phyloP scores from a whole-genome alignment of 2,888 invertebrate species.

The Margaritifera margaritifera region DNA sequence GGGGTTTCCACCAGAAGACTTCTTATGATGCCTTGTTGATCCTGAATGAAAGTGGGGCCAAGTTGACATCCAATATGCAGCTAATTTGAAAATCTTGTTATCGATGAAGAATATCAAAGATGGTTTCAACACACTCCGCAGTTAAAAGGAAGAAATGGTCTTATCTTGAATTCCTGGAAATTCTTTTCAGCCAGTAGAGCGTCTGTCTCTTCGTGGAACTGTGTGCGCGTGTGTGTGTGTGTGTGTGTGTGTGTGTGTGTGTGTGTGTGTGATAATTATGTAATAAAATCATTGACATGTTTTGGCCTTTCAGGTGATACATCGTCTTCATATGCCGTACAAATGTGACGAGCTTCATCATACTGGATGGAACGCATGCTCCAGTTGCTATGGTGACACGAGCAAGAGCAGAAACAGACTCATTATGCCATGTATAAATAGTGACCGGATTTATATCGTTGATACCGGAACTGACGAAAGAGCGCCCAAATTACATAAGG shows the following conservation, averaged over 20 bases:
- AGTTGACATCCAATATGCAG: no score
- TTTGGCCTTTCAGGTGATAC: slow-evolving; percentile 82
- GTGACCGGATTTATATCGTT: slow-evolving; percentile 87
- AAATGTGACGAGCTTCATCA: slow-evolving; percentile 94
- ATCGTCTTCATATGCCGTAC: slow-evolving; percentile 85
- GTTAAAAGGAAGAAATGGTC: no score
- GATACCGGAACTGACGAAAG: slow-evolving; percentile 84
- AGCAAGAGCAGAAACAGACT: slow-evolving; percentile 82
- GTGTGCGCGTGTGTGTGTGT: no score
- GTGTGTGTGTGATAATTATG: background rate
- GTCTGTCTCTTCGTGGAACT: no score
- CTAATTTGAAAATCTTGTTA: no score
- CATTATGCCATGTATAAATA: slow-evolving; percentile 86
- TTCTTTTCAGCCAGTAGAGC: no score
- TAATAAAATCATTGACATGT: background rate
- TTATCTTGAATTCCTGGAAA: no score
- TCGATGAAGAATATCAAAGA: no score
- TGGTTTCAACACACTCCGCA: no score
- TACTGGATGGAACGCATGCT: slow-evolving; percentile 97
- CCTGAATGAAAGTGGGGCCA: no score
- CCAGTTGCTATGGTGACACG: slow-evolving; percentile 84
- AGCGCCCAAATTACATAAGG: slow-evolving; percentile 76
- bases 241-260: background rate
- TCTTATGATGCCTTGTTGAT: no score
- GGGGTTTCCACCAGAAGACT: no score